phyloP scores from a whole-genome alignment of 2,797 vertebrate species.

The Syndactyla subalaris region DNA sequence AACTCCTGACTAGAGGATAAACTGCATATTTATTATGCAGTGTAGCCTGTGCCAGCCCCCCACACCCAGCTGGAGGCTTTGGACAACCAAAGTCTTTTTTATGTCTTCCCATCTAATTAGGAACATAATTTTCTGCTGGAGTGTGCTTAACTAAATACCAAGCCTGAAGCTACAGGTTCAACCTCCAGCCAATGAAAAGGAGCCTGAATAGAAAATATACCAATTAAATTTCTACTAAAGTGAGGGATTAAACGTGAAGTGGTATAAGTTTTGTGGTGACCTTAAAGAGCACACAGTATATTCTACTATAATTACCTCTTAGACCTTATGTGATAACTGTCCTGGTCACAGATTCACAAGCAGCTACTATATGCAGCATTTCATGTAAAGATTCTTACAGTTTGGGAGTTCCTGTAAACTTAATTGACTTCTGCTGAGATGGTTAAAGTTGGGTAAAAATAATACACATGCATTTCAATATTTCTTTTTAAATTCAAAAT shows the following conservation, averaged over 20 bases:
- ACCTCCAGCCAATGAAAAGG: background rate
- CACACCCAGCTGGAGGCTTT: background rate
- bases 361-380: background rate
- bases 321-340: background rate
- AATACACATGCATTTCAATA: rapidly evolving
- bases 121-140: background rate
- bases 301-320: background rate
- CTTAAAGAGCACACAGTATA: background rate
- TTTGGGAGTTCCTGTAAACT: background rate
- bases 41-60: background rate
- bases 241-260: background rate
- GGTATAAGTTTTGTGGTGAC: background rate
- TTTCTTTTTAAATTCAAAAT: background rate
- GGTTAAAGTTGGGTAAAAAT: background rate
- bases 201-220: background rate
- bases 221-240: background rate
- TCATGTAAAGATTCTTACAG: background rate
- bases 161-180: background rate
- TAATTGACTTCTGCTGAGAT: background rate
- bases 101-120: background rate
- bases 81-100: background rate
- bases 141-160: background rate
- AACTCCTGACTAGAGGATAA: background rate
- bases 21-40: background rate
- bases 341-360: background rate